Conservation (phyloP, 2,797 vertebrate genomes). For the Tachyglossus aculeatus region DNA sequence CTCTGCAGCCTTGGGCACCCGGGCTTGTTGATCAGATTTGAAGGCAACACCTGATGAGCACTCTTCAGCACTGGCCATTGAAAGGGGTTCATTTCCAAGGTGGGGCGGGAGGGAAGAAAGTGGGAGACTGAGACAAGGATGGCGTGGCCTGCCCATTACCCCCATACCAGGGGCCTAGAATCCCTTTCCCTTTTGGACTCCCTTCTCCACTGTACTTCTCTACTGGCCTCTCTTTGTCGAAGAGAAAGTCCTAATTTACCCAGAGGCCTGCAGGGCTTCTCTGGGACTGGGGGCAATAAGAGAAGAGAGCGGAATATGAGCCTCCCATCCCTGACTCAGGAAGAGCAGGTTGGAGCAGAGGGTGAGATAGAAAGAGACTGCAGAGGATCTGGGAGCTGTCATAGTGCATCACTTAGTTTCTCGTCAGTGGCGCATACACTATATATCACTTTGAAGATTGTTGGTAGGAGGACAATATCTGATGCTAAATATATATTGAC, state of each 20-base stretch:
- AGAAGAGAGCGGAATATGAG: too few species aligned
- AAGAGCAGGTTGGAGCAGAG: not conserved
- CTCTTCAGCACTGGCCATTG: not conserved
- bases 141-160: too few species aligned
- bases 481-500: constrained; percentile 52
- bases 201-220: too few species aligned
- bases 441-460: constrained; percentile 11
- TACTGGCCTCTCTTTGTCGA: too few species aligned
- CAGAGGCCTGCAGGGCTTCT: too few species aligned
- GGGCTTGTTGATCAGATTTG: accelerated
- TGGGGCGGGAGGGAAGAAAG: not conserved
- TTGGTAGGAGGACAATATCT: constrained; percentile 43
- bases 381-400: not conserved
- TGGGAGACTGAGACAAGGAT: not conserved
- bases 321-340: too few species aligned
- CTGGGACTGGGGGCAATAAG: too few species aligned
- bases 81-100: not conserved
- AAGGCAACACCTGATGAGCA: not conserved
- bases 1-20: accelerated
- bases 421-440: not conserved
- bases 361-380: not conserved
- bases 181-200: too few species aligned
- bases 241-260: too few species aligned
- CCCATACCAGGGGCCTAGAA: too few species aligned
- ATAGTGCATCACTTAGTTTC: not conserved